Conservation (phyloP, 2,113 vertebrate genomes). For the Megaceryle torquata region DNA sequence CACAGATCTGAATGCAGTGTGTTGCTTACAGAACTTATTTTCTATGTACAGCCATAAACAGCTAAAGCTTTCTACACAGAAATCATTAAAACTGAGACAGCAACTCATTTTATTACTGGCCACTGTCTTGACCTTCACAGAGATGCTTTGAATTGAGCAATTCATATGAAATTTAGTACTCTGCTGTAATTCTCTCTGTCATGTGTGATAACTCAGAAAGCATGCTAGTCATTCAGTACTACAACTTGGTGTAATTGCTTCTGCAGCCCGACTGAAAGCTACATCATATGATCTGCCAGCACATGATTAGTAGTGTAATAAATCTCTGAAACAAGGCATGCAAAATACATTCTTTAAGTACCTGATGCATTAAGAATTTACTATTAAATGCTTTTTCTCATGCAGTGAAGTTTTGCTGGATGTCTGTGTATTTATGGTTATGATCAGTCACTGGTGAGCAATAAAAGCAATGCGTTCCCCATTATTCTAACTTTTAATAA, state of each 20-base stretch:
- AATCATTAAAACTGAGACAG: constrained; percentile 6
- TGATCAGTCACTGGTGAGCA: not conserved
- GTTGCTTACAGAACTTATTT: not conserved
- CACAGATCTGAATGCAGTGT: not conserved
- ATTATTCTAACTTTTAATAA: not conserved
- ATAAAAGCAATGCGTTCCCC: not conserved
- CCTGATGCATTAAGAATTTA: not conserved
- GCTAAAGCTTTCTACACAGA: not conserved
- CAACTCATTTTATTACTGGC: not conserved
- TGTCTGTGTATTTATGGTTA: not conserved
- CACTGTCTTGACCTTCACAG: constrained; percentile 50
- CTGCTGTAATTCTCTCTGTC: constrained; percentile 37
- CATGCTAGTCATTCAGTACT: constrained; percentile 46
- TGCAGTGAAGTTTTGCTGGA: not conserved
- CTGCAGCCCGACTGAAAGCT: constrained; percentile 73
- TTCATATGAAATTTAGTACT: constrained; percentile 31
- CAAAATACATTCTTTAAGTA: constrained; percentile 42
- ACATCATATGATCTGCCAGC: constrained; percentile 85
- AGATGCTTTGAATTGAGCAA: constrained; percentile 15
- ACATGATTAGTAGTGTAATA: constrained; percentile 78
- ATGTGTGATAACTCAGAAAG: constrained; percentile 56
- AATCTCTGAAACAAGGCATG: constrained; percentile 42
- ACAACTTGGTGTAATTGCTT: constrained; percentile 39
- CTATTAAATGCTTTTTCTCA: not conserved
- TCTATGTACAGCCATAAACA: not conserved